phyloP scores from a whole-genome alignment of 2,888 invertebrate species.

The Torymus aiolomorphi region DNA sequence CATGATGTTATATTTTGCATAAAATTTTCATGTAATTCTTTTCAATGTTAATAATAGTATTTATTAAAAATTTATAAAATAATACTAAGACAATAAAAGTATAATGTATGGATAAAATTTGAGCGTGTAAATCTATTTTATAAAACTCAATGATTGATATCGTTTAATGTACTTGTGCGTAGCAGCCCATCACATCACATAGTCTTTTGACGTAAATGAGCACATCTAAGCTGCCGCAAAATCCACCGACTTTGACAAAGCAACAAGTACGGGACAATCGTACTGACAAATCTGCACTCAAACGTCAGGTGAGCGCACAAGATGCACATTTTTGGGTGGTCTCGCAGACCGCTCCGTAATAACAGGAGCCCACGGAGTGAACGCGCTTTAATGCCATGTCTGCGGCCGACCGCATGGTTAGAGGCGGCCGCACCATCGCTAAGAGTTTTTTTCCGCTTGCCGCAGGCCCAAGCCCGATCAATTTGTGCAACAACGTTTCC shows the following conservation, averaged over 20 bases:
- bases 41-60: too few relatives aligned
- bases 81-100: too few relatives aligned
- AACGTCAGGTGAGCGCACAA: conserved; percentile 19
- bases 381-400: too few relatives aligned
- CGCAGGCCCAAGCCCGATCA: conserved; percentile 2
- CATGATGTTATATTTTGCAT: too few relatives aligned
- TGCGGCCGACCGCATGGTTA: neutral
- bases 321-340: conserved; percentile 53
- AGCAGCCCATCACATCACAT: too few relatives aligned
- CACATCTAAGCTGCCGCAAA: conserved; percentile 5
- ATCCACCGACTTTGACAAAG: conserved; percentile 14
- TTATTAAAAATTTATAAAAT: too few relatives aligned
- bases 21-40: too few relatives aligned
- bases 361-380: conserved; percentile 7
- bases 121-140: too few relatives aligned
- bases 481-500: conserved; percentile 32
- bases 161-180: too few relatives aligned
- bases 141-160: too few relatives aligned
- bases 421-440: neutral
- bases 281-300: neutral
- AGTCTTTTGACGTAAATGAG: too few relatives aligned
- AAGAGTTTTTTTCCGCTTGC: conserved; percentile 13
- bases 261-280: conserved; percentile 51
- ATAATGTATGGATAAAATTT: too few relatives aligned
- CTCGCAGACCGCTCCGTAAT: conserved; percentile 30